phyloP scores from a whole-genome alignment of 1,140 invertebrate species.

The Drosophila ironensis region DNA sequence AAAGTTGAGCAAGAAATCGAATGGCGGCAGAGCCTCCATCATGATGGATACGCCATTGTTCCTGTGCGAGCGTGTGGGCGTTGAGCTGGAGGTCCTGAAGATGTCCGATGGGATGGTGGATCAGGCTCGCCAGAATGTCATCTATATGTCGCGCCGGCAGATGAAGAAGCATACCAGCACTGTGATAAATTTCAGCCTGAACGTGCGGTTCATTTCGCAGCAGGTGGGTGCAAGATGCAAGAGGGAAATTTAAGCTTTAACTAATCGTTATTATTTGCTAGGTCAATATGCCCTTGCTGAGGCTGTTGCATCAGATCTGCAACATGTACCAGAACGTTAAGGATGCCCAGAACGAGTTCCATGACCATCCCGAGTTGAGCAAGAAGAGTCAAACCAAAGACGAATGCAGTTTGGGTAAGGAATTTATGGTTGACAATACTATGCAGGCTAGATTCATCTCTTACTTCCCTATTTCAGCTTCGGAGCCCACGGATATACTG shows the following conservation, averaged over 20 bases:
- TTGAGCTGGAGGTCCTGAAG: constrained; percentile 95
- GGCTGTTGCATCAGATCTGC: constrained; percentile 96
- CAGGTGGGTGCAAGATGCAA: constrained; percentile 84
- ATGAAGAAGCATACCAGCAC: constrained; percentile 95
- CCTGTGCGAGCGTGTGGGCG: constrained; percentile 93
- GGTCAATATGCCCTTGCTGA: constrained; percentile 96
- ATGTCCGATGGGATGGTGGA: constrained; percentile 95
- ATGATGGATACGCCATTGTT: constrained; percentile 93
- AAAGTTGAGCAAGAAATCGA: constrained; percentile 67
- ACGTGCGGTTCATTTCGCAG: constrained; percentile 93
- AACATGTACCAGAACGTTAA: constrained; percentile 99
- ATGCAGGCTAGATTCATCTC: background rate
- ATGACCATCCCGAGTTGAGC: constrained; percentile 85
- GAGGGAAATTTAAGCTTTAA: background rate
- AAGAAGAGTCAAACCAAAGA: constrained; percentile 81
- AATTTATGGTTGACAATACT: too few species aligned
- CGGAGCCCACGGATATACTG: constrained; percentile 86
- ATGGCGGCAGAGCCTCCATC: constrained; percentile 85
- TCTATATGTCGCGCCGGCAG: constrained; percentile 92
- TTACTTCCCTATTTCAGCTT: constrained; percentile 79
- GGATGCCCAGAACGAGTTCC: constrained; percentile 94
- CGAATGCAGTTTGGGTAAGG: constrained; percentile 81
- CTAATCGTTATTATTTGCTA: constrained; percentile 60
- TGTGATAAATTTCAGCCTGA: constrained; percentile 93
- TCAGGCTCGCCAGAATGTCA: constrained; percentile 90